Conservation (phyloP, 2,797 vertebrate species). For the Graptemys geographica region DNA sequence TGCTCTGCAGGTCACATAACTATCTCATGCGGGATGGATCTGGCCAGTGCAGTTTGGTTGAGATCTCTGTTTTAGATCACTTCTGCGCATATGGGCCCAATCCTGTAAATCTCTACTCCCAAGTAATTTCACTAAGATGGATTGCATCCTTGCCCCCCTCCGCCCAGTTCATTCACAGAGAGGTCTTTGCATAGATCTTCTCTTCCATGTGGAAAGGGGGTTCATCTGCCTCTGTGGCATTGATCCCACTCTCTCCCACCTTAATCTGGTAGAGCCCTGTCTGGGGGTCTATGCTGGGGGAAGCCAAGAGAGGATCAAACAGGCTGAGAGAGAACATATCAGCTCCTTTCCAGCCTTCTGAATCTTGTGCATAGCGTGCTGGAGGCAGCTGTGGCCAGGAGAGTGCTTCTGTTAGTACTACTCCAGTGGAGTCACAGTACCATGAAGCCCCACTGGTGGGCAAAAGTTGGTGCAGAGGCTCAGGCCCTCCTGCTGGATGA, state of each 20-base stretch:
- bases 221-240: accelerated
- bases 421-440: too few species aligned
- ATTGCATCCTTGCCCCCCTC: accelerated
- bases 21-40: too few species aligned
- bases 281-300: background rate
- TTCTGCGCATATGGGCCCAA: too few species aligned
- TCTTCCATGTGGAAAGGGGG: background rate
- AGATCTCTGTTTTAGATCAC: too few species aligned
- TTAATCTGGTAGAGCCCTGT: background rate
- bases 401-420: background rate
- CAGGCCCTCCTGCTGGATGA: background rate
- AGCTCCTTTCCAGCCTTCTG: accelerated
- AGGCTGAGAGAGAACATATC: too few species aligned
- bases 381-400: background rate
- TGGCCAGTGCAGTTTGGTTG: too few species aligned
- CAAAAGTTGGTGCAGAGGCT: background rate
- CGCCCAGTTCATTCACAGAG: accelerated
- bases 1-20: too few species aligned
- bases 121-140: accelerated
- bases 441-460: too few species aligned
- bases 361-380: accelerated
- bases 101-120: too few species aligned
- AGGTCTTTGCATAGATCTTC: background rate
- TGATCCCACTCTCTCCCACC: background rate
- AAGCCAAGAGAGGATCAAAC: background rate